phyloP scores from a whole-genome alignment of 2,113 vertebrate genomes.

The mouse (Mus musculus) region DNA sequence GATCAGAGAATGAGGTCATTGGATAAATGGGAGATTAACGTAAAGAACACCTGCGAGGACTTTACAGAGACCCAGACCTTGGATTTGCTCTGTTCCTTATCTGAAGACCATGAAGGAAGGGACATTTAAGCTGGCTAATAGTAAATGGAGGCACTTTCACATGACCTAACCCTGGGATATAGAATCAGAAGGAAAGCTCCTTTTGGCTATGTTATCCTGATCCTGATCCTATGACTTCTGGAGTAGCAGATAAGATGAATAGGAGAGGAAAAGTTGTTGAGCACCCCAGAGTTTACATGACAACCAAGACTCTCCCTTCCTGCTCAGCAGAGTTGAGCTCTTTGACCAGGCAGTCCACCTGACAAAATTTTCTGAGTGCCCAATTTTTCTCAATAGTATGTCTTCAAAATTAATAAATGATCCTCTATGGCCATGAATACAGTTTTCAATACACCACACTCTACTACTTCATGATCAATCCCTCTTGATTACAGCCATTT shows the following conservation, averaged over 20 bases:
- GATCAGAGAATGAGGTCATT: not conserved
- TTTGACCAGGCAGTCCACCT: too few relatives aligned
- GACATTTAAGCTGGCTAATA: too few relatives aligned
- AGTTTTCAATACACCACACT: conserved; percentile 62
- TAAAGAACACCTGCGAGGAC: too few relatives aligned
- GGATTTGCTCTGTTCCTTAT: too few relatives aligned
- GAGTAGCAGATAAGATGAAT: not conserved
- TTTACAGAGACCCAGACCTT: not conserved
- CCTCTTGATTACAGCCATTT: conserved; percentile 77
- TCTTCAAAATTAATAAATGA: conserved; percentile 77
- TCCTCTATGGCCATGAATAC: conserved; percentile 33
- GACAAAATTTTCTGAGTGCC: not conserved
- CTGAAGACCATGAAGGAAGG: not conserved
- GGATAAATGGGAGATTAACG: not conserved
- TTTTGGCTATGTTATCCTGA: not conserved
- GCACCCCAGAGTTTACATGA: not conserved
- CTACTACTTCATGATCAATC: conserved; percentile 56
- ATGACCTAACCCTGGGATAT: not conserved
- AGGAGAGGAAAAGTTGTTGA: not conserved
- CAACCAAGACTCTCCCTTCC: not conserved
- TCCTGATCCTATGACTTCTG: not conserved
- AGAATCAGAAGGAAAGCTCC: too few relatives aligned
- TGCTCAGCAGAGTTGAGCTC: too few relatives aligned
- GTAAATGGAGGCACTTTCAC: too few relatives aligned
- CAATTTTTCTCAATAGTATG: not conserved